Evolutionary conservation across 2,113 vertebrate species (phyloP).

Genomic region (Synchiropus splendidus): DNA sequence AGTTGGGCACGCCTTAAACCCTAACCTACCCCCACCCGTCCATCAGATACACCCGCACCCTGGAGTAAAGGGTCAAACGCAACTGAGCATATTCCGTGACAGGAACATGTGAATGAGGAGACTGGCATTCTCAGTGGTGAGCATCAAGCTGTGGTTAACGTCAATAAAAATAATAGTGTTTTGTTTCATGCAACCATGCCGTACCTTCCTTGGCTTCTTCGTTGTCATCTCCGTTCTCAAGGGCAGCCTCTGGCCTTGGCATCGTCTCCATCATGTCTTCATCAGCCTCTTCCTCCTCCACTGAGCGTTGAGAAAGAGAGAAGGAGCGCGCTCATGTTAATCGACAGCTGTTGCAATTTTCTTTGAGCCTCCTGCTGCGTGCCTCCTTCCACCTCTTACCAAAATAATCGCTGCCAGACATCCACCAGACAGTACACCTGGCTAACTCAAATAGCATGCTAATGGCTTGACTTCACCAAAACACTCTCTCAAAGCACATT

Average conservation of each 20-base stretch:
- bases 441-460: constrained; percentile 31
- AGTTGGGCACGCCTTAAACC: constrained; percentile 32
- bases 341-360: constrained; percentile 60
- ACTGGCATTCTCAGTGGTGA: no score
- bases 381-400: constrained; percentile 21
- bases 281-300: constrained; percentile 93
- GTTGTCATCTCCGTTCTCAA: constrained; percentile 78
- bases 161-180: no score
- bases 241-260: constrained; percentile 74
- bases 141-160: no score
- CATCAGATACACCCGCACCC: constrained; percentile 43
- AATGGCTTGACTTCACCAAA: constrained; percentile 7
- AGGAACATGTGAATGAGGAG: background rate
- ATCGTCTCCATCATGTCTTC: constrained; percentile 84
- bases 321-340: constrained; percentile 48
- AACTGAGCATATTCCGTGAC: constrained; percentile 38
- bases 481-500: no score
- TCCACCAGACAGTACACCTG: constrained; percentile 43
- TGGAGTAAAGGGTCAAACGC: constrained; percentile 48
- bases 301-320: constrained; percentile 23
- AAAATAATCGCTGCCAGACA: constrained; percentile 57
- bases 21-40: constrained; percentile 22
- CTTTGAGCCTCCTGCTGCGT: constrained; percentile 36
- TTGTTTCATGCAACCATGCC: no score
- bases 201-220: constrained; percentile 85